Base-by-base conservation (phyloP, 2,888 invertebrate species). In the Dryomyza anilis region DNA sequence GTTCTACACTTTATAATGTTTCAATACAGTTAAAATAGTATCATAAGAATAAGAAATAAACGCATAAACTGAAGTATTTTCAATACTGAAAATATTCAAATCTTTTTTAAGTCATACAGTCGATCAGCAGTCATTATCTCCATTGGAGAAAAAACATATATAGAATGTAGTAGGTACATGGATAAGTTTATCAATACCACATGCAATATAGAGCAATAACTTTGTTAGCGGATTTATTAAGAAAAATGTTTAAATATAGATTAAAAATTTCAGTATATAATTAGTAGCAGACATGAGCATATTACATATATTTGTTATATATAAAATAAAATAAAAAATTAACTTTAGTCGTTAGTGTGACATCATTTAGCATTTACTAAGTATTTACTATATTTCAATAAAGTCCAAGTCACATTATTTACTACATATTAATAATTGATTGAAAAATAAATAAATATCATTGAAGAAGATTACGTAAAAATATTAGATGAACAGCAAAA, bases 341-440 rank as follows among this genome's bases (percentile, higher is more conserved):
- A 1, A 43, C 16, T 6, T 43, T n/a, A n/a, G 43, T 43, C n/a
- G 8, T 16, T 3, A 43, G 5, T 43, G 43, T 43, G 19, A 43
- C 43, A 6, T 39, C 39, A 14, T 39, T 39, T 50, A 50, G 25
- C n/a, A 23, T 50, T 50, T 25, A 21, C 25, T 50, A 25, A 50
- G 50, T 50, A 25, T 50, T 50, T 50, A 50, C 25, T 14, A 50
- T 21, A 50, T 23, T 14, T 10, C 25, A 50, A 50, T 39, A 50
- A 50, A 50, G 50, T 50, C 50, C 50, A 50, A 50, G 50, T 27
- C 50, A 50, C 23, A 50, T 50, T 50, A 25, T 50, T 27, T 50
- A 25, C 25, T 48, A 48, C 14, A 14, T 19, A 48, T 21, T 10
- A 48, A 12, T 16, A 14, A 48, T 33, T 7, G 7, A 33, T 33